A percentile compares a stretch with the other conserved stretches of the same genome.
These are phyloP conservation scores for Aproaerema taeniolella DNA, from an alignment of 2,888 invertebrate species.

Conservation along the genomic window DNA sequence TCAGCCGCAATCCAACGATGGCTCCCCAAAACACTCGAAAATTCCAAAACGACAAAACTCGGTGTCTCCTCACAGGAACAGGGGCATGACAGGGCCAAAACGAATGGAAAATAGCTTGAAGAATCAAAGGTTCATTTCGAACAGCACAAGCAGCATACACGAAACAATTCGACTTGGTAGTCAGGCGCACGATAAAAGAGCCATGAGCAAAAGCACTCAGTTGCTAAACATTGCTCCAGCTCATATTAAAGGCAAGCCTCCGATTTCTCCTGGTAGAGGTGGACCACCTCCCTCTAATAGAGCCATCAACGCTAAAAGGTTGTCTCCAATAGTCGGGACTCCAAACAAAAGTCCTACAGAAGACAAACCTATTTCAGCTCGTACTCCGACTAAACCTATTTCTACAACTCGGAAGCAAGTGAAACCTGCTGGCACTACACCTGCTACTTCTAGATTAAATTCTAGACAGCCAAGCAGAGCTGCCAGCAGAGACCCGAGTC, in stretches of 20 bases:
- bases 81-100: constrained; percentile 34
- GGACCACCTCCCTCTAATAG: constrained; percentile 70
- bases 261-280: constrained; percentile 63
- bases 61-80: constrained; percentile 55
- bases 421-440: constrained; percentile 53
- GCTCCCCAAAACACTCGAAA: constrained; percentile 69
- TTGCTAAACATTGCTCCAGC: constrained; percentile 52
- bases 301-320: constrained; percentile 59
- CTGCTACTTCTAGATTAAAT: constrained; percentile 60
- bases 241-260: constrained; percentile 65
- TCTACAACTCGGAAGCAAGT: constrained; percentile 42
- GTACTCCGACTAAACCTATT: constrained; percentile 45
- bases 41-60: constrained; percentile 69
- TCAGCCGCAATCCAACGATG: constrained; percentile 64
- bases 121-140: constrained; percentile 63
- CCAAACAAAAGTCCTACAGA: constrained; percentile 69
- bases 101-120: constrained; percentile 43
- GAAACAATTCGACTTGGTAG: constrained; percentile 63
- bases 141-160: constrained; percentile 68
- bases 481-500: constrained; percentile 59
- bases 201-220: constrained; percentile 60
- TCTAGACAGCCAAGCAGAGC: constrained; percentile 63
- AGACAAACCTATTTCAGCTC: constrained; percentile 53
- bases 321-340: constrained; percentile 71
- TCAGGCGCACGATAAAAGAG: constrained; percentile 56